Evolutionary conservation across 2,797 vertebrate genomes (phyloP), one percentile per base, ranked within the genome.

Genomic region (Mastacembelus armatus): DNA sequence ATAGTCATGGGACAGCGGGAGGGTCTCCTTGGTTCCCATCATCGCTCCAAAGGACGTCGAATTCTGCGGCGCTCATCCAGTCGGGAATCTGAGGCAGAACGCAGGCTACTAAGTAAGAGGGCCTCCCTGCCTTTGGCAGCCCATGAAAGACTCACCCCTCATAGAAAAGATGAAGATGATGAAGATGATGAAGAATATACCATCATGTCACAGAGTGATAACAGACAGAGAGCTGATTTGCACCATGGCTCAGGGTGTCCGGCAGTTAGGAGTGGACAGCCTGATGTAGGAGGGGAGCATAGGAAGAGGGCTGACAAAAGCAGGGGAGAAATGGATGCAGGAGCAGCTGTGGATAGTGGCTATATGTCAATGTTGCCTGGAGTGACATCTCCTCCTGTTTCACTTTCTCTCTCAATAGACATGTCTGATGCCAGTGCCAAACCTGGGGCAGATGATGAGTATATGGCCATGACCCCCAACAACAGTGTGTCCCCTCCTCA

Each of bases 311-410:
- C 45, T 21, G 81, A 71, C 14, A 86, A 86, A 69, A 75, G 67
- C 61, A 69, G 81, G 47, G 83, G 71, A 61, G 89, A 81, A 11
- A 78, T 38, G 39, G 74, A 15, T 2, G 18, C 80, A 16, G 77
- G 82, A n/a, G 78, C 71, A 10, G 54, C 76, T 2, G 59, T 88
- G 69, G 94, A 95, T 32, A 93, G 85, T 16, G 92, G 91, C 63
- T 95, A 95, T 36, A 92, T 95, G 94, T 89, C 92, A n/a, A 95
- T 95, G 94, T 70, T 94, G 62, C 95, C 95, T 0, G 93, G 94
- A 7, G 92, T 93, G 74, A 92, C 92, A 0, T 91, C 92, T 60
- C 90, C 93, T 55, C 92, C 93, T 5, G 92, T 84, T 48, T 90
- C 90, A 12, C 88, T 93, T 12, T 87, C 93, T 54, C 88, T 94